These are phyloP conservation scores for Caenorhabditis wallacei DNA, from an alignment of 2,888 invertebrate species.

Conservation along the genomic window DNA sequence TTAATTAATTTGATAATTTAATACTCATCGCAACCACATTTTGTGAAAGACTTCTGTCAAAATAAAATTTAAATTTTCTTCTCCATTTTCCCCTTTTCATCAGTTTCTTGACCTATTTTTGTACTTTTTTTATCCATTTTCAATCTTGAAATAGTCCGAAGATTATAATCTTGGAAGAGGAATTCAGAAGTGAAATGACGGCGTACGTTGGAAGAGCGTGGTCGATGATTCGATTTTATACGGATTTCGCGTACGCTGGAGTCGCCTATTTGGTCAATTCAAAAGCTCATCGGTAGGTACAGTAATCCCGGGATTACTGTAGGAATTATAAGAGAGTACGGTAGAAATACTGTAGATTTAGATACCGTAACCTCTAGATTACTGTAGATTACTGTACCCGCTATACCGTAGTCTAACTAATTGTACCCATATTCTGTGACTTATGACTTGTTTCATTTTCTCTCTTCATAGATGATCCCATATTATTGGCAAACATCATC, in stretches of 20 bases:
- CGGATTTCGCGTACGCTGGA: constrained; percentile 73
- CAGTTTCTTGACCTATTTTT: not conserved
- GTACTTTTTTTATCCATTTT: constrained; percentile 2
- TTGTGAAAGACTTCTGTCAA: too few relatives aligned
- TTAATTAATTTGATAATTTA: not conserved
- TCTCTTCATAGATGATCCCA: not conserved
- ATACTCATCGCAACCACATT: too few relatives aligned
- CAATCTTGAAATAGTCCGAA: not conserved
- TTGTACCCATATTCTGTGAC: too few relatives aligned
- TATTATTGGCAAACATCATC: constrained; percentile 31
- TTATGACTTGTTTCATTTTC: not conserved
- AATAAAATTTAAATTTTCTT: not conserved
- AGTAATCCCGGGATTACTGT: not conserved
- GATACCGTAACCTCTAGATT: too few relatives aligned
- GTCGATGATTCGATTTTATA: constrained; percentile 72
- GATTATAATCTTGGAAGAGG: not conserved
- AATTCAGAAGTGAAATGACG: constrained; percentile 34
- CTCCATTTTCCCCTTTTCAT: not conserved
- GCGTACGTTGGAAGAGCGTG: constrained; percentile 58
- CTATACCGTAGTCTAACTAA: too few relatives aligned
- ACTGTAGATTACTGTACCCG: too few relatives aligned
- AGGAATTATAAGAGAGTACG: too few relatives aligned
- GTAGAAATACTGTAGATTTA: too few relatives aligned
- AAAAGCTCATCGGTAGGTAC: constrained; percentile 56
- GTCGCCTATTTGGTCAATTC: constrained; percentile 72